Conservation (phyloP, 2,888 invertebrate species). For the Cerastis leucographa region DNA sequence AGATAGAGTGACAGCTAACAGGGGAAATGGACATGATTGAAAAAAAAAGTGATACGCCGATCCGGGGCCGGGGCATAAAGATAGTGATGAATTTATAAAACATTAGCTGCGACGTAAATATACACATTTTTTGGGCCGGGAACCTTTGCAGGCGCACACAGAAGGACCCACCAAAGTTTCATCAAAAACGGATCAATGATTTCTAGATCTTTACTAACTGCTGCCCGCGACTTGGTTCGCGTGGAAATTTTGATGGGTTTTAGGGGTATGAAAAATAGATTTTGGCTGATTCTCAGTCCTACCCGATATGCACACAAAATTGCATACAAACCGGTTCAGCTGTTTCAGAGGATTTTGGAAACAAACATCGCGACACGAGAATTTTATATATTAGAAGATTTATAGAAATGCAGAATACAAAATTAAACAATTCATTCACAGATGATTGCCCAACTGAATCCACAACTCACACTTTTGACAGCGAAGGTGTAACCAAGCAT, state of each 20-base stretch:
- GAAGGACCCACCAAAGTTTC: background rate
- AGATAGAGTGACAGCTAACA: background rate
- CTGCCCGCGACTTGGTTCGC: too few species aligned
- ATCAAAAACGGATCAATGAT: background rate
- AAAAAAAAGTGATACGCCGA: background rate
- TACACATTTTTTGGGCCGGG: background rate
- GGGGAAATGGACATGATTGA: background rate
- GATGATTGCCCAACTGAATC: constrained; percentile 59
- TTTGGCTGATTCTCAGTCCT: too few species aligned
- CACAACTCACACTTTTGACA: constrained; percentile 43
- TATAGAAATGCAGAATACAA: background rate
- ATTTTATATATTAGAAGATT: too few species aligned
- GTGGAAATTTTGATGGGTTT: too few species aligned
- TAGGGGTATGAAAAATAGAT: too few species aligned
- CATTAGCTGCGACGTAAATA: background rate
- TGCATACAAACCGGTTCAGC: too few species aligned
- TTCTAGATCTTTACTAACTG: too few species aligned
- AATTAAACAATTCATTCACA: constrained; percentile 28
- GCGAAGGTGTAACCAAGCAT: constrained; percentile 69
- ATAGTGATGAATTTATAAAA: background rate
- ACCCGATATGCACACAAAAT: too few species aligned
- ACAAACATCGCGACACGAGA: too few species aligned
- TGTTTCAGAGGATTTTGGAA: too few species aligned
- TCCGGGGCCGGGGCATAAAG: background rate
- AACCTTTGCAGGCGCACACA: background rate